Conservation (phyloP, 2,888 invertebrate genomes). For the Drosophila paranaensis region DNA sequence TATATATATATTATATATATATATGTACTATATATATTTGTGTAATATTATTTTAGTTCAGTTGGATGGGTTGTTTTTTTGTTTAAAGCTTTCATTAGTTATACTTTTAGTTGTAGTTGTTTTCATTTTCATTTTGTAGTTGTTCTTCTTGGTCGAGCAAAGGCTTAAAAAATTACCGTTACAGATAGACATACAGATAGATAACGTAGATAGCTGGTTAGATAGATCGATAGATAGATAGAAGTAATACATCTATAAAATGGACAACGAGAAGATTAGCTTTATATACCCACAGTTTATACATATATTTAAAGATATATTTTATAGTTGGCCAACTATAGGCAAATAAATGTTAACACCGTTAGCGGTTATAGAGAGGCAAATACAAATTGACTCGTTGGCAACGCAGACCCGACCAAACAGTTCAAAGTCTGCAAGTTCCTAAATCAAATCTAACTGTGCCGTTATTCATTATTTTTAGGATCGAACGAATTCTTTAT, state of each 20-base stretch:
- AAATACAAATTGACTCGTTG: slow-evolving; percentile 37
- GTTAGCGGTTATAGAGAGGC: slow-evolving; percentile 2
- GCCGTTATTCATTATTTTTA: not conserved
- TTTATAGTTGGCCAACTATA: slow-evolving; percentile 10
- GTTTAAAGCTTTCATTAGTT: slow-evolving; percentile 75
- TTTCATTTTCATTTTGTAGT: slow-evolving; percentile 5
- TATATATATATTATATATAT: slow-evolving; percentile 10
- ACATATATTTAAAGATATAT: not conserved
- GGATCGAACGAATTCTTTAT: not conserved
- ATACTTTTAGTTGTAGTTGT: slow-evolving; percentile 32
- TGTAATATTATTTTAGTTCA: slow-evolving; percentile 30
- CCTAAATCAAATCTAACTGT: slow-evolving; percentile 9
- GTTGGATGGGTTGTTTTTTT: slow-evolving; percentile 69
- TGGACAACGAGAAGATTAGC: slow-evolving; percentile 10
- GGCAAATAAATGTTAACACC: slow-evolving; percentile 26
- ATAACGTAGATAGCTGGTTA: slow-evolving; percentile 6
- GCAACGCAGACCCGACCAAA: slow-evolving; percentile 2
- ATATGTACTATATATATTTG: slow-evolving; percentile 29
- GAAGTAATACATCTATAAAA: slow-evolving; percentile 13
- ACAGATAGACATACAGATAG: slow-evolving; percentile 13
- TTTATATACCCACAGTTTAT: not conserved
- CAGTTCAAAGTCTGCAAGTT: not conserved
- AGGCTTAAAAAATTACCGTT: slow-evolving; percentile 19
- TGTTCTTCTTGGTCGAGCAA: slow-evolving; percentile 48
- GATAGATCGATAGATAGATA: slow-evolving; percentile 13